Base-by-base conservation (phyloP, 2,797 vertebrate genomes). In the Crocodylus rhombifer region DNA sequence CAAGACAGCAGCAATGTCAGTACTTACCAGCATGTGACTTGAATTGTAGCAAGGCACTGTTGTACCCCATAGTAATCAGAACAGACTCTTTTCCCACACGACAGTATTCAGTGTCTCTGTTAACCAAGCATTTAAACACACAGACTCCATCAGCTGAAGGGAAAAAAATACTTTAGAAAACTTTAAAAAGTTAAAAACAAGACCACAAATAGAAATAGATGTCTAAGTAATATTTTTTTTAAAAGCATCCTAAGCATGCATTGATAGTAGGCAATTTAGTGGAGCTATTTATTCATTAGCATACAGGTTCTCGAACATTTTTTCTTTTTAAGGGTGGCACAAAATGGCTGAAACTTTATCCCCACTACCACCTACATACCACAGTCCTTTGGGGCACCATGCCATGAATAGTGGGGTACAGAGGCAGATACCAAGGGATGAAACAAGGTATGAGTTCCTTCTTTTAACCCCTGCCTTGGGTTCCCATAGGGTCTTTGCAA, bases 41-140 rank as follows among this genome's bases (percentile, higher is more conserved):
- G 93, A 98, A 99, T 76, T 97, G 97, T 25, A 99, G 95, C 69
- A 99, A 96, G 78, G 97, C 94, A 91, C 97, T 98, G 63, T 84
- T 95, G 77, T 94, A 97, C 63, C 97, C 98, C 61, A 97, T 81
- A 0, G 97, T 97, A 77, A 99, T 97, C 89, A 99, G 97, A 78
- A 98, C 89, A 23, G 98, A 98, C 89, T 98, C 98, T 91, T 95
- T 97, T 63, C 98, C 98, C 20, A 98, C 98, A 77, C 82, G 95
- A 86, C 98, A 99, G 74, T 96, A 97, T 88, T 98, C 98, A 3
- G 96, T 98, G 82, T 98, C 97, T 95, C 87, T 93, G 26, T 96
- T 98, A 75, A 99, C 91, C 4, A 95, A 94, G 69, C 98, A 97
- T 92, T 98, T 98, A 88, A 98, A 98, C 87, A 98, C 94, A 86